Percentiles rank a stretch among this genome's conserved stretches.
Conservation (phyloP, 2,888 invertebrate genomes). For the Heteromurus nitidus region DNA sequence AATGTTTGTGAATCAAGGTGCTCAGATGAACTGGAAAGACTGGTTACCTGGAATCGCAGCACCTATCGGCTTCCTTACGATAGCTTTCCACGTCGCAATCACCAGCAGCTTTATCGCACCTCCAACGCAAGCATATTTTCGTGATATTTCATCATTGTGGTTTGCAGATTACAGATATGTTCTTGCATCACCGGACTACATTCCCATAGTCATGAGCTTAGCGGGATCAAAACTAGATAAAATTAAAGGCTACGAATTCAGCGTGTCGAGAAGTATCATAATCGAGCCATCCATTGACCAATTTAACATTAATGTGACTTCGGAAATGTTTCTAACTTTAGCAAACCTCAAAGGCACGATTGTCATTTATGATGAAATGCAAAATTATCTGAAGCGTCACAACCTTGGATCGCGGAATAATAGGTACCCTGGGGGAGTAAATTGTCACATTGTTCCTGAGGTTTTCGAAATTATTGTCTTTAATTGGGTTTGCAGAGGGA, state of each 20-base stretch:
- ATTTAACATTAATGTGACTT: constrained; percentile 4
- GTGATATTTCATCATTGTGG: background rate
- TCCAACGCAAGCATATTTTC: background rate
- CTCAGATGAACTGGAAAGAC: background rate
- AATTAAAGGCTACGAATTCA: background rate
- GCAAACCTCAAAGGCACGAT: constrained; percentile 3
- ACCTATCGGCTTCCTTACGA: background rate
- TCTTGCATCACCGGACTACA: background rate
- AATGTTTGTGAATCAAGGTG: background rate
- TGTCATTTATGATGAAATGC: constrained; percentile 13
- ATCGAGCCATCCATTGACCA: background rate
- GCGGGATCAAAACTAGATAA: constrained; percentile 7
- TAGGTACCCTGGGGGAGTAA: constrained; percentile 2
- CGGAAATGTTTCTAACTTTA: background rate
- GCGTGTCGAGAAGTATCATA: background rate
- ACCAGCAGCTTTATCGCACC: constrained; percentile 2
- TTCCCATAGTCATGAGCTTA: background rate
- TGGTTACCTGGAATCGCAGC: background rate
- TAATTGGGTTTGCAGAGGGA: background rate
- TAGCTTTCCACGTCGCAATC: background rate
- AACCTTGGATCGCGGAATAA: constrained; percentile 8
- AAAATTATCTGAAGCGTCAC: background rate
- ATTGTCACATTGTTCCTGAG: constrained; percentile 16
- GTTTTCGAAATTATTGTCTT: background rate
- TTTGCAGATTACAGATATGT: background rate